Evolutionary conservation across 2,797 vertebrate genomes (phyloP), one percentile per base, ranked within the genome.

Genomic region (Sylvia borin): DNA sequence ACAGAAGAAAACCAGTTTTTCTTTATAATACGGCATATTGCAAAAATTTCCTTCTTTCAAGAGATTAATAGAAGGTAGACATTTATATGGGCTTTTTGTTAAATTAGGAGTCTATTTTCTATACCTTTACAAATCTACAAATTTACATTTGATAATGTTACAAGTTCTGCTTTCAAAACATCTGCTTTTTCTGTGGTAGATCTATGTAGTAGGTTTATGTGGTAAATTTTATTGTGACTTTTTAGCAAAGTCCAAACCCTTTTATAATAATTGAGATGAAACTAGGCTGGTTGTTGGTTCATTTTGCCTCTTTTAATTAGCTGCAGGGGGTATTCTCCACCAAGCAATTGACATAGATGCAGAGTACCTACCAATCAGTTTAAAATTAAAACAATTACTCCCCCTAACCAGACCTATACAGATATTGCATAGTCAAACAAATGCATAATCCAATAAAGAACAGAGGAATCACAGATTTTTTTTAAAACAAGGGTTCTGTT

Each of bases 261-360:
- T 21, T 85, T 18, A 53, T 34, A 83, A 54, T 16, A 83, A 73
- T 0, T 84, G 57, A 85, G 21, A 53, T 48, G 17, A 48, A 91
- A 80, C 3, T 22, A 67, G 47, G 13, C 32, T 71, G 11, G 21
- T 89, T 72, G 25, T 67, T 74, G 13, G 9, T 70, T 91, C 82
- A 47, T 85, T 94, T 94, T 90, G 38, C 55, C n/a, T 79, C 18
- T 91, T 90, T 61, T 74, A 92, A 82, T 93, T 95, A 91, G 40
- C 60, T 94, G 42, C 73, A 65, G 31, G 58, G 15, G 7, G 8
- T 43, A 73, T 57, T 91, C 16, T 83, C 16, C 60, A 77, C 34
- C 48, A 19, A 93, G 36, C 10, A 92, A 74, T n/a, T 90, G n/a
- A 73, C 25, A 93, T 26, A 79, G 48, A 90, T 51, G n/a, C 57